These are phyloP conservation scores for Eurois occulta DNA, from an alignment of 2,888 invertebrate genomes.

Conservation along the genomic window DNA sequence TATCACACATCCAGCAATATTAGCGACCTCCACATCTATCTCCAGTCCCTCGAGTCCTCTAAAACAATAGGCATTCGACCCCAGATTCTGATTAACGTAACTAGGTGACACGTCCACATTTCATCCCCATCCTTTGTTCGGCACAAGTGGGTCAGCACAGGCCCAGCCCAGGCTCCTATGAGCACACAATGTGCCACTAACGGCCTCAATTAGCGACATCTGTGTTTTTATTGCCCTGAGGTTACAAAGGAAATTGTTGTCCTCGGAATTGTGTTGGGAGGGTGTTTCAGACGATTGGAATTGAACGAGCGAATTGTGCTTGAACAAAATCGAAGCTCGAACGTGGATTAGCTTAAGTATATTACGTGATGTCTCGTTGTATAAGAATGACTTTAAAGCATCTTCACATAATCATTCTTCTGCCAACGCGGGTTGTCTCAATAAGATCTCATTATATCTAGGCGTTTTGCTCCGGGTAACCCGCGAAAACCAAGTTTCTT, in stretches of 20 bases:
- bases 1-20: not conserved
- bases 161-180: slow-evolving; percentile 24
- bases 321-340: not conserved
- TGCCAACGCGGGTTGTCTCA: not conserved
- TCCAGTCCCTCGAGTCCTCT: not conserved
- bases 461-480: too few relatives aligned
- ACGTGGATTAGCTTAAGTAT: not conserved
- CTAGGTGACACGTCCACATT: slow-evolving; percentile 34
- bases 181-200: slow-evolving; percentile 57
- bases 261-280: slow-evolving; percentile 22
- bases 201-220: slow-evolving; percentile 66
- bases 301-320: not conserved
- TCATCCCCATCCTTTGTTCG: slow-evolving; percentile 47
- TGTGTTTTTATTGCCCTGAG: slow-evolving; percentile 67
- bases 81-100: slow-evolving; percentile 49
- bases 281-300: slow-evolving; percentile 17
- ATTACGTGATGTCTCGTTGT: not conserved
- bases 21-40: not conserved
- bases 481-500: too few relatives aligned
- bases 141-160: slow-evolving; percentile 54
- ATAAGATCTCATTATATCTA: not conserved
- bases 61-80: slow-evolving; percentile 49
- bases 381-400: not conserved
- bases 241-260: slow-evolving; percentile 60
- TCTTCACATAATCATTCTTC: not conserved